Conservation (phyloP, 2,113 vertebrate genomes). For the Charina bottae region DNA sequence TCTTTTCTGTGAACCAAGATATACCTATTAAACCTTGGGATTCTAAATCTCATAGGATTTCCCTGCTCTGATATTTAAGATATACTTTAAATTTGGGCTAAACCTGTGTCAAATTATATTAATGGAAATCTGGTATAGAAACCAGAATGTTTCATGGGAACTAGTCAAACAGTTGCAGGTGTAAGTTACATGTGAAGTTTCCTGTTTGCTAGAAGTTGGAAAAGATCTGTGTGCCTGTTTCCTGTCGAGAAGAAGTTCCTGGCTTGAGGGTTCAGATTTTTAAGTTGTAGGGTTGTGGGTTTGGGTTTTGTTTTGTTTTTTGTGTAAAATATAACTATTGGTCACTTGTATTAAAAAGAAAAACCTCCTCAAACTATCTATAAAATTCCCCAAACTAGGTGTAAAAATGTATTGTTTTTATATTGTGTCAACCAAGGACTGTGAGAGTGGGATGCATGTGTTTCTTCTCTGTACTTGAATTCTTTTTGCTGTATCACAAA, state of each 20-base stretch:
- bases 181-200: background rate
- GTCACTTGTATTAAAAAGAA: background rate
- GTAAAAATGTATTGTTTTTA: background rate
- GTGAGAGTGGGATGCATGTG: background rate
- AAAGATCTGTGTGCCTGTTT: background rate
- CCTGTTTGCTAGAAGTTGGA: background rate
- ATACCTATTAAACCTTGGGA: background rate
- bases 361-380: background rate
- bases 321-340: background rate
- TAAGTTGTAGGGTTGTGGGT: background rate
- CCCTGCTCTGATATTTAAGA: background rate
- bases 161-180: background rate
- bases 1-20: background rate
- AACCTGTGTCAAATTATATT: background rate
- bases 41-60: background rate
- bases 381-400: background rate
- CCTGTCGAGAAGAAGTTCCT: background rate
- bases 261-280: background rate
- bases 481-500: background rate
- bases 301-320: background rate
- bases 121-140: background rate
- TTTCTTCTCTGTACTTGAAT: background rate
- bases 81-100: background rate
- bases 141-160: background rate
- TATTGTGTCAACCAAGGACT: background rate